phyloP scores from a whole-genome alignment of 2,113 vertebrate genomes.

The Erythrocebus patas region DNA sequence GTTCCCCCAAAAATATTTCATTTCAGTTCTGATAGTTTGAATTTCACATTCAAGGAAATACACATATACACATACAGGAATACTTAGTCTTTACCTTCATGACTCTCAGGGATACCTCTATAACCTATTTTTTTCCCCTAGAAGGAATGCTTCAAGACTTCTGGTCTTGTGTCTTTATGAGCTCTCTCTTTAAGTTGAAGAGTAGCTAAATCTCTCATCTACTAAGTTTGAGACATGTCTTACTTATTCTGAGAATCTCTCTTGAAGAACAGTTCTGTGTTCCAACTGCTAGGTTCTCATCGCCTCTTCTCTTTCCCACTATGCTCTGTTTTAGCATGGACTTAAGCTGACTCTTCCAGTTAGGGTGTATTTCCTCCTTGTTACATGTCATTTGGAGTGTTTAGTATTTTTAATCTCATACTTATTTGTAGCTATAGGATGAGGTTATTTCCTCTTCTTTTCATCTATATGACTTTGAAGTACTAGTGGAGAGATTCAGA shows the following conservation, averaged over 20 bases:
- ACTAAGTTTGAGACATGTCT: background rate
- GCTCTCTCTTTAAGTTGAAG: background rate
- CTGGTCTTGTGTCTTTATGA: background rate
- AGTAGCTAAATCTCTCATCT: background rate
- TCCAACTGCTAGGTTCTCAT: background rate
- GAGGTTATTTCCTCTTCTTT: background rate
- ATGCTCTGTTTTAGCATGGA: background rate
- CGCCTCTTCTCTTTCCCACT: background rate
- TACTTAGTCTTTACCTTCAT: background rate
- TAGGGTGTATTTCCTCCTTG: accelerated
- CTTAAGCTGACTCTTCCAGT: background rate
- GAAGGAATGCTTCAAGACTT: background rate
- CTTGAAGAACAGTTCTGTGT: background rate
- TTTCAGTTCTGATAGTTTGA: background rate
- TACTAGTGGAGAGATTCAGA: background rate
- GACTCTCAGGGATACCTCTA: background rate
- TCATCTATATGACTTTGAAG: background rate
- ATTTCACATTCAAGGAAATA: background rate
- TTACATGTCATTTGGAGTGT: background rate
- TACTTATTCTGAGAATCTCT: background rate
- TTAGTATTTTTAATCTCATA: background rate
- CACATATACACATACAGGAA: background rate
- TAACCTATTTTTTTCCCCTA: background rate
- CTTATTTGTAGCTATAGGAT: background rate
- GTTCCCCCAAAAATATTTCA: background rate